These are phyloP conservation scores for Aricia artaxerxes DNA, from an alignment of 2,888 invertebrate species.

Conservation along the genomic window DNA sequence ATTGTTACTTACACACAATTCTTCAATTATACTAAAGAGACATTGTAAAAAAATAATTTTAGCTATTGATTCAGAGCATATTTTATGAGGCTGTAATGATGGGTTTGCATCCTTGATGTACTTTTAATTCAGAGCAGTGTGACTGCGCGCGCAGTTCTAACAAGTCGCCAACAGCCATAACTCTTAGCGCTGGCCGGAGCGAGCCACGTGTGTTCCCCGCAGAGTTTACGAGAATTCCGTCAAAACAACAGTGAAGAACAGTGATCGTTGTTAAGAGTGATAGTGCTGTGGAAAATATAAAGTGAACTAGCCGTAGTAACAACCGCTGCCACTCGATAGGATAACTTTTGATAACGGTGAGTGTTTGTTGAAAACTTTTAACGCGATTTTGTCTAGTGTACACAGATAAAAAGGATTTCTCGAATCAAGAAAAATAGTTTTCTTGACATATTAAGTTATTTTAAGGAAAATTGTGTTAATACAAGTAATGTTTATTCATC, in stretches of 20 bases:
- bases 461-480: too few species aligned
- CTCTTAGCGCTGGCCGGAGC: neutral
- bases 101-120: slow-evolving; percentile 20
- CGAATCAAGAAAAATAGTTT: too few species aligned
- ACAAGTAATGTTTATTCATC: too few species aligned
- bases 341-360: slow-evolving; percentile 2
- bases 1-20: too few species aligned
- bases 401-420: too few species aligned
- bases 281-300: neutral
- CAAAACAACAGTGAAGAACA: neutral
- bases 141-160: slow-evolving; percentile 18
- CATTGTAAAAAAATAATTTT: neutral
- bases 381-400: neutral
- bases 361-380: neutral
- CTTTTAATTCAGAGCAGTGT: slow-evolving; percentile 29
- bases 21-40: neutral
- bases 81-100: slow-evolving; percentile 24
- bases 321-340: neutral
- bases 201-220: neutral
- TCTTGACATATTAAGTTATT: too few species aligned
- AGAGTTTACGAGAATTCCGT: slow-evolving; percentile 2
- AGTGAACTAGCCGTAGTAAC: neutral
- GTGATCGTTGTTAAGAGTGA: neutral
- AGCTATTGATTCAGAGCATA: slow-evolving; percentile 11
- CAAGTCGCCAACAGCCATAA: slow-evolving; percentile 7